Conservation (phyloP, 2,888 invertebrate species). For the Eupeodes latifasciatus region DNA sequence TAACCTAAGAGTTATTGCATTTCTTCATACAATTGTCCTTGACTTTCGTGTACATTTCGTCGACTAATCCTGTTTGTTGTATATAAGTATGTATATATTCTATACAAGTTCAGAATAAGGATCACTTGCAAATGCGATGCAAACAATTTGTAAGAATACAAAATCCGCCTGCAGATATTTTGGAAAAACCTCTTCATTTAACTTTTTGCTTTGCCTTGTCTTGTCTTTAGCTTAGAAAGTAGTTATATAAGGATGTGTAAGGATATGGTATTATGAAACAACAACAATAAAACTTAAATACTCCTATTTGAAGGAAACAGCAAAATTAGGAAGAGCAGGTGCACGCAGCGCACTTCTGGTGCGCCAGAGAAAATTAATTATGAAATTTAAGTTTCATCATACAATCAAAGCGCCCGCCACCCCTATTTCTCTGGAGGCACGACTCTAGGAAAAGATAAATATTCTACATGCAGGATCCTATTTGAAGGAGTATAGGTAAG, state of each 20-base stretch:
- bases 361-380: conserved; percentile 65
- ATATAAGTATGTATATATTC: neutral
- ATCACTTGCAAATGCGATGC: conserved; percentile 29
- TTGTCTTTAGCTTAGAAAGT: neutral
- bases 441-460: conserved; percentile 47
- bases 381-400: conserved; percentile 66
- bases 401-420: conserved; percentile 47
- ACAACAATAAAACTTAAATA: conserved; percentile 29
- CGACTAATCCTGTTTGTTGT: conserved; percentile 9
- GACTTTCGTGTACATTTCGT: conserved; percentile 44
- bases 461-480: conserved; percentile 29
- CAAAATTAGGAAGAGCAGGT: conserved; percentile 49
- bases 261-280: neutral
- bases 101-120: neutral
- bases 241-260: neutral
- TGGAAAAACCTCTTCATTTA: conserved; percentile 65
- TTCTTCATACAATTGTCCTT: conserved; percentile 65
- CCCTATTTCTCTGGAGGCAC: conserved; percentile 10
- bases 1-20: conserved; percentile 70
- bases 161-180: conserved; percentile 52
- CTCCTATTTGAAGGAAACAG: neutral
- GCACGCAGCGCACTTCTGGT: conserved; percentile 32
- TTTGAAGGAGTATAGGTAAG: conserved; percentile 21
- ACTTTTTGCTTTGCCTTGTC: conserved; percentile 41
- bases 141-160: conserved; percentile 43